Evolutionary conservation across 23 tunicate species (phyloP).

Genomic region (Ciona savignyi): DNA sequence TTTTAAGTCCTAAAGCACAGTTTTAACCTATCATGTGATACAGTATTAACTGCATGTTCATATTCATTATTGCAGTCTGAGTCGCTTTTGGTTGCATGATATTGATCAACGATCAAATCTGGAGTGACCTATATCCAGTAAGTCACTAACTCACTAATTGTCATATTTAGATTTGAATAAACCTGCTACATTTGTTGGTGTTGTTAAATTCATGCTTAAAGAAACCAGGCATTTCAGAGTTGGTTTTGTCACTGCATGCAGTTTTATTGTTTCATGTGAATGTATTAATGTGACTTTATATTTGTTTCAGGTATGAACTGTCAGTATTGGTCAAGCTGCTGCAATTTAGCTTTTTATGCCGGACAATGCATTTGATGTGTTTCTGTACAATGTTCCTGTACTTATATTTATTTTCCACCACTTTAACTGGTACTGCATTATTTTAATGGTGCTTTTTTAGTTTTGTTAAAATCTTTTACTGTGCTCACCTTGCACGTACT

Average conservation of each 20-base stretch:
- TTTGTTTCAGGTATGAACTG: background rate
- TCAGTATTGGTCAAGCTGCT: background rate
- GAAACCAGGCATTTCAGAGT: too few species aligned
- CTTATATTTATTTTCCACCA: background rate
- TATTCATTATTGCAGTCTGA: background rate
- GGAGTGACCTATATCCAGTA: background rate
- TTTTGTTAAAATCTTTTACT: background rate
- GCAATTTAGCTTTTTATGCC: background rate
- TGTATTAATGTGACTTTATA: too few species aligned
- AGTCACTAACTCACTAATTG: background rate
- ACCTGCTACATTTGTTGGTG: too few species aligned
- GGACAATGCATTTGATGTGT: background rate
- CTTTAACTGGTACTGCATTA: background rate
- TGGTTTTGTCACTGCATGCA: too few species aligned
- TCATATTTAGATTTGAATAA: too few species aligned
- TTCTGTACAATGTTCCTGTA: background rate
- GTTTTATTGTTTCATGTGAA: too few species aligned
- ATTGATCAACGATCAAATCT: background rate
- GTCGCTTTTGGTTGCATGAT: background rate
- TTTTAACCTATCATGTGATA: too few species aligned
- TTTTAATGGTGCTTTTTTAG: background rate
- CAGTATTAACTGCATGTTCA: background rate
- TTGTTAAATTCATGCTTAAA: too few species aligned
- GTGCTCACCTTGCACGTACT: conserved; percentile 1
- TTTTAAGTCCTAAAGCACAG: too few species aligned